Conservation (phyloP, 2,888 invertebrate genomes). For the Bembecia ichneumoniformis region DNA sequence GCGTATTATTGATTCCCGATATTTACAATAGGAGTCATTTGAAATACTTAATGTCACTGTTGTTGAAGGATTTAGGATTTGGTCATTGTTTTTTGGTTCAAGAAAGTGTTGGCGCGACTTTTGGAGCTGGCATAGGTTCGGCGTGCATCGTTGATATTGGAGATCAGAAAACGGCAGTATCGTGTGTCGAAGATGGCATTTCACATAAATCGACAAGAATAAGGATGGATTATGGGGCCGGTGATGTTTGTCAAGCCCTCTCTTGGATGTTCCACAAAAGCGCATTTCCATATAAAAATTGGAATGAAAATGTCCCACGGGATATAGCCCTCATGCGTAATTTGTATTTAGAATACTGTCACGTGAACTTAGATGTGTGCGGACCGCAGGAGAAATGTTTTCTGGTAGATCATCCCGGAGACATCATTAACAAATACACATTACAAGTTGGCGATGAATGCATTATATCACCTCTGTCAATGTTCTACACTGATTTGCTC, state of each 20-base stretch:
- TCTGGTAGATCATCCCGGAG: constrained; percentile 79
- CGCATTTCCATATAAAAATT: constrained; percentile 90
- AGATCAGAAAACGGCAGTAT: constrained; percentile 95
- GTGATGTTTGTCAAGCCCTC: constrained; percentile 91
- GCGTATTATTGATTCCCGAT: constrained; percentile 90
- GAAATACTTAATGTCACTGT: constrained; percentile 85
- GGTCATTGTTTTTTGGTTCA: constrained; percentile 88
- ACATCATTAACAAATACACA: constrained; percentile 79
- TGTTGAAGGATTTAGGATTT: constrained; percentile 87
- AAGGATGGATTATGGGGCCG: constrained; percentile 90
- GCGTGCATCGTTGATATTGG: constrained; percentile 97
- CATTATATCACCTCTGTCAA: constrained; percentile 88
- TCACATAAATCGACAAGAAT: constrained; percentile 90
- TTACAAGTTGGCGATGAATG: constrained; percentile 92
- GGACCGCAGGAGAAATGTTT: constrained; percentile 90
- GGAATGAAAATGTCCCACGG: constrained; percentile 79
- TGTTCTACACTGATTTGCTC: constrained; percentile 90
- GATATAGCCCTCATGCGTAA: constrained; percentile 86
- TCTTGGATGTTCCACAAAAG: constrained; percentile 91
- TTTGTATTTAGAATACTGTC: constrained; percentile 91
- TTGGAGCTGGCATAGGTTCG: constrained; percentile 72
- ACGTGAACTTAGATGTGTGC: constrained; percentile 90
- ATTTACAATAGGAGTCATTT: constrained; percentile 89
- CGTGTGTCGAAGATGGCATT: constrained; percentile 96
- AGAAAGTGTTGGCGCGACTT: constrained; percentile 73